phyloP scores from a whole-genome alignment of 2,888 invertebrate genomes.

The Tholera decimalis region DNA sequence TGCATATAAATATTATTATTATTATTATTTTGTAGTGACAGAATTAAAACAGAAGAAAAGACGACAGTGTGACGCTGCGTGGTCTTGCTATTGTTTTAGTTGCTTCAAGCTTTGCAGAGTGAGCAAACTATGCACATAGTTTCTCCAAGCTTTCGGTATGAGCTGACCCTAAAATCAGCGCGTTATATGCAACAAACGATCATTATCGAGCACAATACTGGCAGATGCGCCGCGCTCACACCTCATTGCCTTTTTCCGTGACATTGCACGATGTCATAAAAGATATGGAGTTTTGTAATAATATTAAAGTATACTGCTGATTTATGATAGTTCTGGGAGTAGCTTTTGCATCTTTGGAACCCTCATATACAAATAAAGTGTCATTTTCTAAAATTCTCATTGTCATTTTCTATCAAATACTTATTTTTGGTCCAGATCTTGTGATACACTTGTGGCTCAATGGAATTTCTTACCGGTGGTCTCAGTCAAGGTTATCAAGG shows the following conservation, averaged over 20 bases:
- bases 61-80: too few species aligned
- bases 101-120: too few species aligned
- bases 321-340: conserved; percentile 68
- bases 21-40: too few species aligned
- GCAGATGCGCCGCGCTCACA: conserved; percentile 87
- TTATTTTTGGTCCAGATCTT: too few species aligned
- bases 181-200: conserved; percentile 76
- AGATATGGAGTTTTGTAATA: conserved; percentile 85
- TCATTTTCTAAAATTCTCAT: too few species aligned
- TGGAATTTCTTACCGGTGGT: conserved; percentile 34
- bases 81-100: too few species aligned
- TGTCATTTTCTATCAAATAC: too few species aligned
- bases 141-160: not conserved
- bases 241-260: conserved; percentile 89
- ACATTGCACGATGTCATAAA: conserved; percentile 88
- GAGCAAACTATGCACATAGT: too few species aligned
- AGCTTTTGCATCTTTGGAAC: conserved; percentile 15
- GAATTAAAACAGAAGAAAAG: too few species aligned
- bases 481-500: conserved; percentile 52
- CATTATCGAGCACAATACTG: conserved; percentile 77
- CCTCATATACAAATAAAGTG: not conserved
- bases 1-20: too few species aligned
- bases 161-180: conserved; percentile 63
- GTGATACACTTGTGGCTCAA: too few species aligned
- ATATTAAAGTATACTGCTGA: conserved; percentile 74